Conservation (phyloP, 1,140 invertebrate species). For the Hycleus phaleratus region DNA sequence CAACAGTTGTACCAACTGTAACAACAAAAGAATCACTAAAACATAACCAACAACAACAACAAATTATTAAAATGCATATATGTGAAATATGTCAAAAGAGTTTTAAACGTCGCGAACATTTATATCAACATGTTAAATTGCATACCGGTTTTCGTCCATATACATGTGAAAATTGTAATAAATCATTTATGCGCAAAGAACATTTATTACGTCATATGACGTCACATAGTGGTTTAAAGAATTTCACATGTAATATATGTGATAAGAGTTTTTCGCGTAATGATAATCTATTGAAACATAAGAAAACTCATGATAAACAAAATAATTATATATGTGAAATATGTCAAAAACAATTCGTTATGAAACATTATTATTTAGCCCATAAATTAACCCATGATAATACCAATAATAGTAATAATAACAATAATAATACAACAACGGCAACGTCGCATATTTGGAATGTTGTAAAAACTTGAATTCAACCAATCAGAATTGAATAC, state of each 20-base stretch:
- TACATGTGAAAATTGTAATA: slow-evolving; percentile 56
- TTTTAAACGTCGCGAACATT: slow-evolving; percentile 54
- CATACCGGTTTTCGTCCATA: slow-evolving; percentile 65
- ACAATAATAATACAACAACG: neutral
- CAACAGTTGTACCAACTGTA: neutral
- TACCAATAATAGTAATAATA: neutral
- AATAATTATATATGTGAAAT: slow-evolving; percentile 63
- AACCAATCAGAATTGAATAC: too few relatives aligned
- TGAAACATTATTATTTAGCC: slow-evolving; percentile 60
- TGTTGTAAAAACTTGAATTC: slow-evolving; percentile 2
- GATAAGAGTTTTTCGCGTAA: slow-evolving; percentile 68
- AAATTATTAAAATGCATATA: slow-evolving; percentile 25
- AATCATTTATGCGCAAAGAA: slow-evolving; percentile 65
- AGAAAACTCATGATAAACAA: slow-evolving; percentile 55
- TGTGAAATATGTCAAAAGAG: slow-evolving; percentile 53
- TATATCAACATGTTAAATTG: slow-evolving; percentile 52
- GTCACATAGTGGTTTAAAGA: slow-evolving; percentile 66
- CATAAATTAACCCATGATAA: slow-evolving; percentile 41
- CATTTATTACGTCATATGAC: slow-evolving; percentile 62
- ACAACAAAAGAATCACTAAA: neutral
- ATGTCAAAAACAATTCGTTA: slow-evolving; percentile 64
- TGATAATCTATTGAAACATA: slow-evolving; percentile 68
- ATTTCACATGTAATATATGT: slow-evolving; percentile 68
- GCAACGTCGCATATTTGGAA: neutral
- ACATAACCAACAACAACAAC: neutral